phyloP scores from a whole-genome alignment of 2,113 vertebrate genomes.

The Jacana jacana region DNA sequence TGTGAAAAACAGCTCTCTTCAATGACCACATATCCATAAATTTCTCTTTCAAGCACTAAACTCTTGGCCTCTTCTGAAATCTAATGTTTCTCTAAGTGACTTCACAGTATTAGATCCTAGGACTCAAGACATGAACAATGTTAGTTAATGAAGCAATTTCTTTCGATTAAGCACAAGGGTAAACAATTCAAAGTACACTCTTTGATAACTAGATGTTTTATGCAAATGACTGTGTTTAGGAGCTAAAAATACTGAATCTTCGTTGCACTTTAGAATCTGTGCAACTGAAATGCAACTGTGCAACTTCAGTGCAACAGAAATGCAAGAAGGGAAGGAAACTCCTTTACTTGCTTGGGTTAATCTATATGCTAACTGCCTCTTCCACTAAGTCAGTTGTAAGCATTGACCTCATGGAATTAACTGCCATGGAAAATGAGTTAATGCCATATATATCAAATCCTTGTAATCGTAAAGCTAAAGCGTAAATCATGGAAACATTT shows the following conservation, averaged over 20 bases:
- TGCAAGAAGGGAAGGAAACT: background rate
- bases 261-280: background rate
- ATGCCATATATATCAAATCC: background rate
- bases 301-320: background rate
- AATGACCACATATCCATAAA: background rate
- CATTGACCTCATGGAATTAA: background rate
- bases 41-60: background rate
- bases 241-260: background rate
- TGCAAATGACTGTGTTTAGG: background rate
- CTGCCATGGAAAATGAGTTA: background rate
- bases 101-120: background rate
- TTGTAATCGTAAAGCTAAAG: background rate
- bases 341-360: background rate
- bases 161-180: slow-evolving; percentile 11
- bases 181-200: background rate
- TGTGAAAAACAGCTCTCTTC: background rate
- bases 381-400: background rate
- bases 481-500: background rate
- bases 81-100: background rate
- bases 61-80: background rate
- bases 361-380: background rate
- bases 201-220: background rate
- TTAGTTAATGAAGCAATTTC: background rate
- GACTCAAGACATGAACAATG: background rate
- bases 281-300: background rate